phyloP scores from a whole-genome alignment of 2,797 vertebrate genomes.

The Macropus fuliginosus region DNA sequence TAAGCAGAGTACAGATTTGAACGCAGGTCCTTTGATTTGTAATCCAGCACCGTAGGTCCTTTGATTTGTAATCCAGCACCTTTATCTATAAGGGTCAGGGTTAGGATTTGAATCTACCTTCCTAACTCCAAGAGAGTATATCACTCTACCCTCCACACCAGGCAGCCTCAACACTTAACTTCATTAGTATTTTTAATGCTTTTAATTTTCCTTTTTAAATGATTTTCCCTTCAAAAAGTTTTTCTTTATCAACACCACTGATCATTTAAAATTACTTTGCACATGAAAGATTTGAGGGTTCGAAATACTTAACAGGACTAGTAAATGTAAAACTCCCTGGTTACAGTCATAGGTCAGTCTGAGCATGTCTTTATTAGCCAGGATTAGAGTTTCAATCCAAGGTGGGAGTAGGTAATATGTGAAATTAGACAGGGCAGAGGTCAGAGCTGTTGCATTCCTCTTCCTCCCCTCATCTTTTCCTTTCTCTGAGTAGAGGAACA shows the following conservation, averaged over 20 bases:
- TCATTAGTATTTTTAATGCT: background rate
- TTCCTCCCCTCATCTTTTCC: too few species aligned
- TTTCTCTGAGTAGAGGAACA: too few species aligned
- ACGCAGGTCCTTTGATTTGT: background rate
- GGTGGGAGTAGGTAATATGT: too few species aligned
- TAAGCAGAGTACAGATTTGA: background rate
- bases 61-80: background rate
- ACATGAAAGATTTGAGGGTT: background rate
- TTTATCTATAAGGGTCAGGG: background rate
- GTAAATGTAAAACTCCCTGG: background rate
- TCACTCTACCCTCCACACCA: background rate
- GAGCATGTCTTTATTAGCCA: background rate
- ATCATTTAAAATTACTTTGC: constrained; percentile 19
- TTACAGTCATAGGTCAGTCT: background rate
- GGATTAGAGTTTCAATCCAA: background rate
- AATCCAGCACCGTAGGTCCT: background rate
- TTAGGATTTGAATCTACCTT: background rate
- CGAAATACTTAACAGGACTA: background rate
- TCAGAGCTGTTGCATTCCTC: too few species aligned
- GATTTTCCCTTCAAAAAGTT: constrained; percentile 2
- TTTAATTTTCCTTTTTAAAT: background rate
- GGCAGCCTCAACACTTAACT: background rate
- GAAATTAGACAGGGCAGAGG: too few species aligned
- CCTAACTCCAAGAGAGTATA: background rate
- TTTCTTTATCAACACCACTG: constrained; percentile 16